A percentile compares a stretch with the other conserved stretches of the same genome.
Conservation (phyloP, 2,113 vertebrate genomes). For the Tragelaphus imberbis region DNA sequence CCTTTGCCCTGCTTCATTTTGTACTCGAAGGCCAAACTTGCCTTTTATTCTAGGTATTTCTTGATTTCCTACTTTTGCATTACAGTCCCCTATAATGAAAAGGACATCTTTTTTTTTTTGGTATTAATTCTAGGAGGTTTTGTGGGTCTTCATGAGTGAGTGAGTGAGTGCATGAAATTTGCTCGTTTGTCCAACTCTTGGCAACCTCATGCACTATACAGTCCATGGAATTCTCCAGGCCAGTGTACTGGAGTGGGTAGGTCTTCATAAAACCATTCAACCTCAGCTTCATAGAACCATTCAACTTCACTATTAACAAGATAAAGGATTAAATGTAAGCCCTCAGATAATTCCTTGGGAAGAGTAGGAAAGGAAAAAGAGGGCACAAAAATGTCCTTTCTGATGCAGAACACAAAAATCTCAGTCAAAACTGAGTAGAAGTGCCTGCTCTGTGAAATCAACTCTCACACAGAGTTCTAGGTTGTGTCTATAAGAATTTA, state of each 20-base stretch:
- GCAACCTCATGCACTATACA: neutral
- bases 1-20: neutral
- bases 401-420: neutral
- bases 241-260: neutral
- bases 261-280: neutral
- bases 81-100: neutral
- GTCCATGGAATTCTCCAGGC: neutral
- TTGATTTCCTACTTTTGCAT: neutral
- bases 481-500: neutral
- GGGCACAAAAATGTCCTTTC: neutral
- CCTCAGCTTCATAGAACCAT: neutral
- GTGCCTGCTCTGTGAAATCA: neutral
- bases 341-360: neutral
- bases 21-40: neutral
- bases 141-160: neutral
- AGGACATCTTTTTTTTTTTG: neutral
- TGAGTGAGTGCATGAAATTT: rapidly evolving
- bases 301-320: neutral
- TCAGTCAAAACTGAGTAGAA: neutral
- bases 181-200: neutral
- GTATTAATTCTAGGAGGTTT: neutral
- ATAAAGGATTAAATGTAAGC: neutral
- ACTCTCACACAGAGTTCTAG: neutral
- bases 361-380: neutral
- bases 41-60: neutral